Percentiles rank a stretch among this genome's conserved stretches.
phyloP scores from a whole-genome alignment of 2,797 vertebrate genomes.

The Lycodopsis pacificus region DNA sequence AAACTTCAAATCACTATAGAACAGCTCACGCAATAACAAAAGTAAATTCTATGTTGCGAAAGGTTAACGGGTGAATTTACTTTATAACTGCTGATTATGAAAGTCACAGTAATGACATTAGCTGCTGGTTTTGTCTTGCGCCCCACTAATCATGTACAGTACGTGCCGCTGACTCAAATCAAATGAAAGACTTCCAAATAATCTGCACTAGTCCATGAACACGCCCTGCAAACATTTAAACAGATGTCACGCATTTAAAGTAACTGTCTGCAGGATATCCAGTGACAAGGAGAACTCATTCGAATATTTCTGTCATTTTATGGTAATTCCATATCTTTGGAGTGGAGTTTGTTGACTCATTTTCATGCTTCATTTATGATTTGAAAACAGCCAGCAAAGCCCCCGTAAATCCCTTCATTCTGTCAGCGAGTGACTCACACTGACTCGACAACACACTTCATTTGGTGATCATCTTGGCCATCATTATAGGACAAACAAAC shows the following conservation, averaged over 20 bases:
- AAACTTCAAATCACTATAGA: background rate
- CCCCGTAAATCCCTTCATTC: slow-evolving; percentile 58
- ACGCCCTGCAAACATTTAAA: slow-evolving; percentile 14
- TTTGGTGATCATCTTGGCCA: slow-evolving; percentile 50
- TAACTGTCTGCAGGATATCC: slow-evolving; percentile 21
- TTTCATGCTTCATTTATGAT: slow-evolving; percentile 61
- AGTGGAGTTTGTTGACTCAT: slow-evolving; percentile 43
- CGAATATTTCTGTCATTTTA: slow-evolving; percentile 23
- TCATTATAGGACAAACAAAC: slow-evolving; percentile 59
- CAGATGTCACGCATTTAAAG: slow-evolving; percentile 31
- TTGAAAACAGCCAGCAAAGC: slow-evolving; percentile 53
- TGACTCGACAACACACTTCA: slow-evolving; percentile 54
- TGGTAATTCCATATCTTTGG: slow-evolving; percentile 20
- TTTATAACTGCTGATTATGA: slow-evolving; percentile 4
- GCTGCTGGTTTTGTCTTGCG: slow-evolving; percentile 6
- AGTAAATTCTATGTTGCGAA: background rate
- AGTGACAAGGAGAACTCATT: slow-evolving; percentile 35
- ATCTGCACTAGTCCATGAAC: slow-evolving; percentile 1
- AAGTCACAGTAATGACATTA: slow-evolving; percentile 3
- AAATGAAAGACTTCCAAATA: slow-evolving; percentile 31
- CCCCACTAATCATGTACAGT: background rate
- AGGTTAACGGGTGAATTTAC: slow-evolving; percentile 5
- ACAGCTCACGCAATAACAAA: background rate
- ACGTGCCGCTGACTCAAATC: background rate
- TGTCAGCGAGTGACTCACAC: slow-evolving; percentile 47